Evolutionary conservation across 2,888 invertebrate genomes (phyloP).

Genomic region (Brassicogethes aeneus): DNA sequence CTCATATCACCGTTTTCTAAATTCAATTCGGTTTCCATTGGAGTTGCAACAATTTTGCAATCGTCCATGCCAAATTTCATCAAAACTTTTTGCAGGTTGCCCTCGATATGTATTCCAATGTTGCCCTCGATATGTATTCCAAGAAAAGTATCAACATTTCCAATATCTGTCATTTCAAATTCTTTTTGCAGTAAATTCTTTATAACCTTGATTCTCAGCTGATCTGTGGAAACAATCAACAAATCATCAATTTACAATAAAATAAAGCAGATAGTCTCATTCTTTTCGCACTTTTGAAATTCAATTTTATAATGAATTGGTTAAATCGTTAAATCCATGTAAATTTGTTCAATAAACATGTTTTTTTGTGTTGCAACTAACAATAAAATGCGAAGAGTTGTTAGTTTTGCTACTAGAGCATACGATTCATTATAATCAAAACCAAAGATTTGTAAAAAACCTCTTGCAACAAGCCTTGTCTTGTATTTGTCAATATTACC

Average conservation of each 20-base stretch:
- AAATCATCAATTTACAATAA: too few species aligned
- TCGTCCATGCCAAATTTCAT: constrained; percentile 4
- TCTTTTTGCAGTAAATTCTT: too few species aligned
- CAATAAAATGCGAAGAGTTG: neutral
- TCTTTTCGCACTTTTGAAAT: too few species aligned
- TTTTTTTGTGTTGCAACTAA: neutral
- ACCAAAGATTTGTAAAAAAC: neutral
- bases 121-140: neutral
- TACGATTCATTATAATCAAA: neutral
- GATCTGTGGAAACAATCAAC: too few species aligned
- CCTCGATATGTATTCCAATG: neutral
- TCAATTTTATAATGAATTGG: too few species aligned
- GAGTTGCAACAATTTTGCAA: constrained; percentile 8
- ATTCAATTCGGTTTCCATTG: constrained; percentile 7
- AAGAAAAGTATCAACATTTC: too few species aligned
- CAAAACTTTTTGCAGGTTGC: constrained; percentile 1
- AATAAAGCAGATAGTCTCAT: too few species aligned
- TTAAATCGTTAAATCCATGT: neutral
- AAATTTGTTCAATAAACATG: neutral
- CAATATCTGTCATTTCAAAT: too few species aligned
- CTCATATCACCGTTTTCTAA: constrained; percentile 6
- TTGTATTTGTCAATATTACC: too few species aligned
- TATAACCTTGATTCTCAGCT: too few species aligned
- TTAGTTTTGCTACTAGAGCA: neutral
- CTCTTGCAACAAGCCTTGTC: neutral